Evolutionary conservation across 1,140 invertebrate species (phyloP).

Genomic region (Drosophila nasuta): DNA sequence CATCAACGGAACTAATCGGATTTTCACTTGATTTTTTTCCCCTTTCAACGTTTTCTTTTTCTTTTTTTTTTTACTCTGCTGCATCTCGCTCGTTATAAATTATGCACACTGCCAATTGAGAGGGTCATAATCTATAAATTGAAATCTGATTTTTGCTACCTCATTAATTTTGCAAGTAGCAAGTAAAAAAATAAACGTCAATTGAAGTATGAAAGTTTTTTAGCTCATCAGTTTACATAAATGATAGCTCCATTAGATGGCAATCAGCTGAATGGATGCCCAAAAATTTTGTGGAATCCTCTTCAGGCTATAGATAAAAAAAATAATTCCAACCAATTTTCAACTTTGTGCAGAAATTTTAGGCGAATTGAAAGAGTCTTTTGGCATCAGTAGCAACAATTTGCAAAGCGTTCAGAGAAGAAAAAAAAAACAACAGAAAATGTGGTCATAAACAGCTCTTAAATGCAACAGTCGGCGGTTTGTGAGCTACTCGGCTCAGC

Average conservation of each 20-base stretch:
- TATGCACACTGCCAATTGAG: conserved; percentile 70
- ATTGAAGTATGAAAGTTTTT: conserved; percentile 24
- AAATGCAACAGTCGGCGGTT: conserved; percentile 59
- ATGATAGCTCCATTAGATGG: conserved; percentile 72
- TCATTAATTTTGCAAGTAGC: conserved; percentile 65
- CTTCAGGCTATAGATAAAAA: background rate
- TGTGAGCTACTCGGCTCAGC: background rate
- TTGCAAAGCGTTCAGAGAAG: conserved; percentile 21
- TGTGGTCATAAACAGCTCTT: conserved; percentile 67
- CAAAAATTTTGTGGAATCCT: background rate
- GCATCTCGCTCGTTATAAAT: conserved; percentile 54
- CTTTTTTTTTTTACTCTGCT: background rate
- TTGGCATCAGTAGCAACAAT: conserved; percentile 34
- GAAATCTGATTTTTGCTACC: conserved; percentile 78
- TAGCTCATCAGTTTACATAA: conserved; percentile 44
- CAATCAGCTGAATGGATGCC: conserved; percentile 58
- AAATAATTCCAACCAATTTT: conserved; percentile 43
- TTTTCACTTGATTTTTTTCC: conserved; percentile 29
- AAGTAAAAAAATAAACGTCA: conserved; percentile 32
- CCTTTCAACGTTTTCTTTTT: conserved; percentile 1
- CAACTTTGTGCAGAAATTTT: conserved; percentile 24
- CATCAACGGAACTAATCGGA: conserved; percentile 68
- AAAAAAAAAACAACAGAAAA: conserved; percentile 32
- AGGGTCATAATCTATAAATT: conserved; percentile 70
- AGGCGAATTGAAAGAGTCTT: background rate